Conservation (phyloP, 2,888 invertebrate genomes). For the Elgonia sp. region DNA sequence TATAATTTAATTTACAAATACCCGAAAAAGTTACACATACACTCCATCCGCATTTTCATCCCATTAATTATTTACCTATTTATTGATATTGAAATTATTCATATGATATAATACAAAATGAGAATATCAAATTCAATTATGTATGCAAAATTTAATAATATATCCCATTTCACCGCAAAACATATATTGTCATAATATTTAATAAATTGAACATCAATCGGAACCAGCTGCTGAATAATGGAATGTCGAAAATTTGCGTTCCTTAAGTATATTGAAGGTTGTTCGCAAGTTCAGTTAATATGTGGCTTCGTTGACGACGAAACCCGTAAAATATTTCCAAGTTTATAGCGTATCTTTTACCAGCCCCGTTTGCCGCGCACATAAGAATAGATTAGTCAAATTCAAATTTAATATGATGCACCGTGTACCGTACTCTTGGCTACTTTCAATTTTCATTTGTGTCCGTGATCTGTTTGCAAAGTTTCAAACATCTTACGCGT, state of each 20-base stretch:
- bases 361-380: neutral
- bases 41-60: neutral
- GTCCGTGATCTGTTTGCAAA: conserved; percentile 59
- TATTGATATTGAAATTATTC: too few species aligned
- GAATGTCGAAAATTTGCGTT: conserved; percentile 48
- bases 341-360: conserved; percentile 75
- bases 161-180: too few species aligned
- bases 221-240: conserved; percentile 27
- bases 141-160: too few species aligned
- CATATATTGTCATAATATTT: too few species aligned
- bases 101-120: too few species aligned
- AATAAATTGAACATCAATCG: neutral
- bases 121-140: too few species aligned
- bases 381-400: conserved; percentile 75
- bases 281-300: conserved; percentile 59
- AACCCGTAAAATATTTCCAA: conserved; percentile 72
- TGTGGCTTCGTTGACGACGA: conserved; percentile 51
- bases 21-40: neutral
- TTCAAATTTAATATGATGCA: conserved; percentile 75
- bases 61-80: too few species aligned
- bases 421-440: conserved; percentile 43
- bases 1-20: conserved; percentile 37
- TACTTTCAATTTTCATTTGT: conserved; percentile 68
- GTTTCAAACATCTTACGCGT: conserved; percentile 14
- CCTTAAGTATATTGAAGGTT: conserved; percentile 26